These are phyloP conservation scores for Aplidium turbinatum DNA, from an alignment of 23 tunicate genomes.

Conservation along the genomic window DNA sequence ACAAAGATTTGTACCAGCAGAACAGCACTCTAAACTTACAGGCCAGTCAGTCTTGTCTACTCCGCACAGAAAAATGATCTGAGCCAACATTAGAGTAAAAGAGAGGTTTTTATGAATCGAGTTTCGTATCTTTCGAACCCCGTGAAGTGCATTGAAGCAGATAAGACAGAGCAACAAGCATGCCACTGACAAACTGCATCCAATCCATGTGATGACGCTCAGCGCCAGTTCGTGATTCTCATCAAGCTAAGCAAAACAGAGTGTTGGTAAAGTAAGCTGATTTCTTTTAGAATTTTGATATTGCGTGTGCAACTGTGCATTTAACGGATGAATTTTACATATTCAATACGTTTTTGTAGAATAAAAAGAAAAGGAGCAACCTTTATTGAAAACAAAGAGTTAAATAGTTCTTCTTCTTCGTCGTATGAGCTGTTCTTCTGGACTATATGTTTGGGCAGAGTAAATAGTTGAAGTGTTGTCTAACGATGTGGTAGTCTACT, in stretches of 20 bases:
- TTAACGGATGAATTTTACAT: no score
- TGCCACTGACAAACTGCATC: conserved; percentile 54
- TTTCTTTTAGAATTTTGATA: no score
- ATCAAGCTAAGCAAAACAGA: conserved; percentile 21
- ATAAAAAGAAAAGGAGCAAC: not conserved
- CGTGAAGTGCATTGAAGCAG: conserved; percentile 44
- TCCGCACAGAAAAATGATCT: conserved; percentile 46
- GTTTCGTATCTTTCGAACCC: conserved; percentile 41
- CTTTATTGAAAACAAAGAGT: no score
- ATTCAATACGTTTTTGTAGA: no score
- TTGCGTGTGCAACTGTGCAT: no score
- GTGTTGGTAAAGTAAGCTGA: not conserved
- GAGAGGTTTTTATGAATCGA: conserved; percentile 61
- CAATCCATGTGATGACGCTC: conserved; percentile 40
- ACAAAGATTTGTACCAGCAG: no score
- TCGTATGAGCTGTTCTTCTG: no score
- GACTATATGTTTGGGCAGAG: no score
- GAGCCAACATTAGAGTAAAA: conserved; percentile 26
- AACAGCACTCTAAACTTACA: conserved; percentile 15
- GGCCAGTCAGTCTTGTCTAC: conserved; percentile 32
- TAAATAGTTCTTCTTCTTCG: no score
- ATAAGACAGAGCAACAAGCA: conserved; percentile 36
- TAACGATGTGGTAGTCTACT: no score
- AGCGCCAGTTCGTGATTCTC: conserved; percentile 36
- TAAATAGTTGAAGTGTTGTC: no score